Evolutionary conservation across 2,888 invertebrate genomes (phyloP), one percentile per base, ranked within the genome.

Genomic region (Brenthis hecate): DNA sequence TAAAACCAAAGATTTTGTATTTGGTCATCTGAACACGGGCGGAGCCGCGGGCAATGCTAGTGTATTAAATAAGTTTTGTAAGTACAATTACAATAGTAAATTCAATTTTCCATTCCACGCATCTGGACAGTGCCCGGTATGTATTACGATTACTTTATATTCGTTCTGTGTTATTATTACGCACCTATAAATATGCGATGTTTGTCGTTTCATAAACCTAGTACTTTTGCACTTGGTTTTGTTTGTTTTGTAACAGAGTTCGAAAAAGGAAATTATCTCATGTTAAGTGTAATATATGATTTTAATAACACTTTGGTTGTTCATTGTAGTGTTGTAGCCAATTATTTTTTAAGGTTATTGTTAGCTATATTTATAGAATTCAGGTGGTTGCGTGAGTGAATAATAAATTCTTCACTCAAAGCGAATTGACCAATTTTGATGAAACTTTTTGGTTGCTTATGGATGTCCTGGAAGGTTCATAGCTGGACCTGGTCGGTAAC

Each of bases 81-180:
- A 8, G 32, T 56, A 36, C 56, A 36, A 56, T 56, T 51, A n/a
- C 48, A 16, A 32, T 32, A 32, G 62, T n/a, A 50, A 66, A 64
- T 65, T 19, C 3, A 47, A 54, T 65, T 65, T 74, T 68, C 65
- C 72, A 73, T 86, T 85, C 72, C 85, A 83, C 81, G 85, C 85
- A 65, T 69, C 63, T 71, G 76, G 81, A 81, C 82, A 90, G 90
- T 86, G 76, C 82, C 87, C 73, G 90, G 91, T 91, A 90, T 71
- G 90, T 91, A 89, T 66, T 68, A 65, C 28, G 51, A 65, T 70
- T 63, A 72, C 73, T 80, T 80, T 73, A 74, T 79, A 85, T 84
- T 82, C 75, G 71, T 70, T 69, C 68, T 58, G 56, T 67, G 68
- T 73, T 74, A 71, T 74, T 71, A 73, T 74, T 72, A 73, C 69